Evolutionary conservation across 2,797 vertebrate species (phyloP).

Genomic region (Labroides dimidiatus): DNA sequence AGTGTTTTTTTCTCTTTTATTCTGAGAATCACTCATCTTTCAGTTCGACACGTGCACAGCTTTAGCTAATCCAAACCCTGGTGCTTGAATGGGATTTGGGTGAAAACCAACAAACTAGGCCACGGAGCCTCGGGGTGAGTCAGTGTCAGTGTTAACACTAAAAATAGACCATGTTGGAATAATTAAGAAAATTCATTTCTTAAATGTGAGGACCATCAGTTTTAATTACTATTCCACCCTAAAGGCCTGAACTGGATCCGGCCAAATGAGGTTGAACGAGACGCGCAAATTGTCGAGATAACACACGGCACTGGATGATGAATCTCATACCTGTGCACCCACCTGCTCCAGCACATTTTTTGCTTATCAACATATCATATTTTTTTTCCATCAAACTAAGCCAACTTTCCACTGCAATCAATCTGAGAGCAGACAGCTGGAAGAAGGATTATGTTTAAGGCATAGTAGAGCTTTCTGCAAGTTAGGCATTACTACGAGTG

Average conservation of each 20-base stretch:
- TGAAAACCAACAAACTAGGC: conserved; percentile 74
- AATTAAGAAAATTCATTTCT: conserved; percentile 70
- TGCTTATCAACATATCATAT: conserved; percentile 52
- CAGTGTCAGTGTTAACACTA: conserved; percentile 41
- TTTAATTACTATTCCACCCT: conserved; percentile 66
- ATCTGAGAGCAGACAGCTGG: conserved; percentile 13
- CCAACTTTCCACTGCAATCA: conserved; percentile 55
- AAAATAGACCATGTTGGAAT: conserved; percentile 67
- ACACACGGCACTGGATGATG: conserved; percentile 32
- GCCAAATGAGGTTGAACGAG: conserved; percentile 48
- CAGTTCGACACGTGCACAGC: conserved; percentile 54
- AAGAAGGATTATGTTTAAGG: conserved; percentile 29
- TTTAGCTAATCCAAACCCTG: conserved; percentile 71
- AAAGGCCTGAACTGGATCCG: conserved; percentile 46
- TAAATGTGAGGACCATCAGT: conserved; percentile 46
- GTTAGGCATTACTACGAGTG: not conserved
- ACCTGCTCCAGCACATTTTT: conserved; percentile 37
- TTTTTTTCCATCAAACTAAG: conserved; percentile 24
- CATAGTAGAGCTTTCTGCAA: conserved; percentile 2
- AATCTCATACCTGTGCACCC: conserved; percentile 34
- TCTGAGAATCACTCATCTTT: conserved; percentile 45
- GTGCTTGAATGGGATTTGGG: conserved; percentile 66
- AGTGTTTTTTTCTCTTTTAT: conserved; percentile 5
- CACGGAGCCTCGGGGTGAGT: conserved; percentile 60
- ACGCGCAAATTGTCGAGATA: conserved; percentile 39